Base-by-base conservation (phyloP, 2,888 invertebrate genomes). In the Zeuzera pyrina region DNA sequence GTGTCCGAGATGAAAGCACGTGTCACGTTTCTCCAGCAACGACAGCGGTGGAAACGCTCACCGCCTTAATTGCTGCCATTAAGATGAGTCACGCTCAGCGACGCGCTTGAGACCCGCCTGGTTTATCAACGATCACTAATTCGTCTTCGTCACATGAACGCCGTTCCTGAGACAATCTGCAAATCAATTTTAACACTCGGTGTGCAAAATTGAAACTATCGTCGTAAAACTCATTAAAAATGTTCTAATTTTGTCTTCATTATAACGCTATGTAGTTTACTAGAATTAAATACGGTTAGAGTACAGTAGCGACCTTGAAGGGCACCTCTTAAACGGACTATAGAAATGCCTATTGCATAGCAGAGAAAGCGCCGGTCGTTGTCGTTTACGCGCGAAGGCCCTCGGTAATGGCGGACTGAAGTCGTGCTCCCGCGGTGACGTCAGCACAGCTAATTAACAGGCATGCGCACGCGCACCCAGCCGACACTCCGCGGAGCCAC, bases 51-150 rank as follows among this genome's bases (percentile, higher is more conserved):
- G 57, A 57, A 52, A 57, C 61, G 58, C 57, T 61, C 58, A 55
- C 58, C 56, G 56, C 60, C 56, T 64, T 78, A 74, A 81, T 77
- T 78, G 71, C 72, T 55, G 57, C 68, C 52, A 77, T 79, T 78
- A 78, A 78, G 69, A 78, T 79, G 79, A 83, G 74, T 81, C 81
- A 81, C 69, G 77, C 77, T 79, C 64, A 70, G 61, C 70, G 72
- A 73, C 66, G 65, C 67, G 71, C 56, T 60, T 41, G 54, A 57
- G 59, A 64, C 57, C 64, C 65, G 69, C 64, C 70, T 61, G 60
- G 45, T 57, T 65, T 71, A 73, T 71, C 71, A 68, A 67, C 65
- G 41, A n/a, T n/a, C n/a, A n/a, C n/a, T n/a, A n/a, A n/a, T n/a
- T n/a, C n/a, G n/a, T n/a, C n/a, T n/a, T n/a, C n/a, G n/a, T n/a